A percentile compares a stretch with the other conserved stretches of the same genome.
Conservation (phyloP, 2,113 vertebrate genomes). For the Sisor rabdophorus region DNA sequence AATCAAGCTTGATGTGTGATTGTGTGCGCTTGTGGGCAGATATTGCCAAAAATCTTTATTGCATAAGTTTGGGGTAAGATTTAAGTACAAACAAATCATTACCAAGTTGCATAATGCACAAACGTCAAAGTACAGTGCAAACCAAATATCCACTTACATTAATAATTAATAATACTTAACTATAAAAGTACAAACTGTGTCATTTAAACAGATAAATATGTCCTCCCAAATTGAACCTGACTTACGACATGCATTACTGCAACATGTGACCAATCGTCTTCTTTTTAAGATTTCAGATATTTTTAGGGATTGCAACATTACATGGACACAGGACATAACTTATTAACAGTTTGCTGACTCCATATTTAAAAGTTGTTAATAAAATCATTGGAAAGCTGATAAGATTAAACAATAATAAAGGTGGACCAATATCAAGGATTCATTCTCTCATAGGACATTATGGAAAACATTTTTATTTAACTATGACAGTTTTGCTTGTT, state of each 20-base stretch:
- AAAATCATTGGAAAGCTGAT: background rate
- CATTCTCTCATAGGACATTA: background rate
- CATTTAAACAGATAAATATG: background rate
- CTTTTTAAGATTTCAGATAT: background rate
- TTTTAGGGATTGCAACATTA: background rate
- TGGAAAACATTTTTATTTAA: background rate
- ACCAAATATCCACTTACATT: background rate
- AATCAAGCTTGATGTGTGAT: slow-evolving; percentile 19
- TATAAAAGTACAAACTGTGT: background rate
- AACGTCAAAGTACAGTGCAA: background rate
- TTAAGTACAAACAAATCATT: background rate
- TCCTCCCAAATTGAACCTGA: background rate
- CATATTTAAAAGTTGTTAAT: slow-evolving; percentile 11
- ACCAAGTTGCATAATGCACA: background rate
- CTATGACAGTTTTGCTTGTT: background rate
- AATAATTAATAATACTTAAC: background rate
- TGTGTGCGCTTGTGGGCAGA: background rate
- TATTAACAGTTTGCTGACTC: background rate
- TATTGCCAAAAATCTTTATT: background rate
- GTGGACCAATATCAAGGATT: background rate
- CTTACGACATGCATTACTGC: background rate
- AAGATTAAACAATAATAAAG: background rate
- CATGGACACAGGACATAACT: background rate
- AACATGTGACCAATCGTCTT: background rate
- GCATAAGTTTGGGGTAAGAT: background rate